Conservation (phyloP, 2,888 invertebrate genomes). For the Graphium colonna region DNA sequence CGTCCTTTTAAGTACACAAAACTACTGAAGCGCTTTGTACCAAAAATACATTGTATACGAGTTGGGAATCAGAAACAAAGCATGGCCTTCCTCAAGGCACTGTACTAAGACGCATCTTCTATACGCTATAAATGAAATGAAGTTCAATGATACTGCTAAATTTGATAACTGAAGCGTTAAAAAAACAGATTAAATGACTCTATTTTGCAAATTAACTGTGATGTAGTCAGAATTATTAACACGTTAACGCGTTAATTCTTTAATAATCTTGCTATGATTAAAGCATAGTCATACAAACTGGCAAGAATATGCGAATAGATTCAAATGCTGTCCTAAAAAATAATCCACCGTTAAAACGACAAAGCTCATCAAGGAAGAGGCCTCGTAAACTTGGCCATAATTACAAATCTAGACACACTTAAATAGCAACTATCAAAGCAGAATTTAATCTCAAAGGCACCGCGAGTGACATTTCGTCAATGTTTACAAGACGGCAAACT, state of each 20-base stretch:
- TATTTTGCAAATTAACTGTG: too few relatives aligned
- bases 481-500: constrained; percentile 50
- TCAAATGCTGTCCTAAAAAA: neutral
- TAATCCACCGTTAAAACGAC: constrained; percentile 15
- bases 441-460: constrained; percentile 71
- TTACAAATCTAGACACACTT: constrained; percentile 66
- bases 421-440: constrained; percentile 66
- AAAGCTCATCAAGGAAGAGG: constrained; percentile 31
- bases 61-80: too few relatives aligned
- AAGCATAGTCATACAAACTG: neutral
- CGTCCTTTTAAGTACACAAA: constrained; percentile 34
- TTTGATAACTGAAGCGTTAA: too few relatives aligned
- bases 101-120: too few relatives aligned
- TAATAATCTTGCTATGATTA: neutral
- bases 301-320: constrained; percentile 1
- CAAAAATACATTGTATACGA: too few relatives aligned
- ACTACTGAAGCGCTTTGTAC: too few relatives aligned
- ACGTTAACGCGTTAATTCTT: too few relatives aligned
- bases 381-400: constrained; percentile 47
- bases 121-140: too few relatives aligned
- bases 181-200: too few relatives aligned
- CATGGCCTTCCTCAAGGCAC: too few relatives aligned
- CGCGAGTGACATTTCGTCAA: constrained; percentile 63
- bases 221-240: too few relatives aligned
- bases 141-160: too few relatives aligned